Evolutionary conservation across 2,888 invertebrate species (phyloP).

Genomic region (Apocheima hispidaria): DNA sequence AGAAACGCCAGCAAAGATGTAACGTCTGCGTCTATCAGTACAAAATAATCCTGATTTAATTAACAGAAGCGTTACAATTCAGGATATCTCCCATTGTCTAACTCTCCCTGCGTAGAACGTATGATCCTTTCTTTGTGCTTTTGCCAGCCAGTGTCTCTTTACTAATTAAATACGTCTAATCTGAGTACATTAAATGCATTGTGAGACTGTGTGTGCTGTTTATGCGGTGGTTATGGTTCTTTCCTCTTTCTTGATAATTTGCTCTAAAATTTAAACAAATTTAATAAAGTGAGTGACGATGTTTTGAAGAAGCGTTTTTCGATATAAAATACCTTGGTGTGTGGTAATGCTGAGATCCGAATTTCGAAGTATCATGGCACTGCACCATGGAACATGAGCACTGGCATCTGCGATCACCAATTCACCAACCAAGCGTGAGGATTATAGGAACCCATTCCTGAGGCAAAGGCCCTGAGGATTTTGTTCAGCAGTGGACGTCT

Average conservation of each 20-base stretch:
- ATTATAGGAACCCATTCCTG: too few species aligned
- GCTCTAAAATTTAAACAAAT: too few species aligned
- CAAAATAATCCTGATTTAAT: slow-evolving; percentile 21
- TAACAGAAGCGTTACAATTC: slow-evolving; percentile 27
- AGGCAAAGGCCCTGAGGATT: too few species aligned
- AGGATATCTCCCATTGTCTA: slow-evolving; percentile 35
- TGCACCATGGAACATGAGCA: too few species aligned
- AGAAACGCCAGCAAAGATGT: not conserved
- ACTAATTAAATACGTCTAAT: slow-evolving; percentile 34
- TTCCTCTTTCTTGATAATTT: not conserved
- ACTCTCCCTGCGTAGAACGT: slow-evolving; percentile 32
- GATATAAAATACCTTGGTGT: too few species aligned
- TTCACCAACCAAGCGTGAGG: too few species aligned
- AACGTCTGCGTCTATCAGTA: slow-evolving; percentile 8
- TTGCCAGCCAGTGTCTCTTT: slow-evolving; percentile 37
- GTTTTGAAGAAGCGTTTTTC: too few species aligned
- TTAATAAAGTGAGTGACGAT: too few species aligned
- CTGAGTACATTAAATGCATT: slow-evolving; percentile 26
- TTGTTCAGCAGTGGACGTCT: too few species aligned
- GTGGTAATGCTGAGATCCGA: too few species aligned
- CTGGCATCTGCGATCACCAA: too few species aligned
- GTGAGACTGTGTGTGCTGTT: slow-evolving; percentile 2
- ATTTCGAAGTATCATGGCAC: too few species aligned
- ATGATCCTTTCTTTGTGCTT: slow-evolving; percentile 47
- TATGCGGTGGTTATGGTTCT: slow-evolving; percentile 6